Evolutionary conservation across 1,140 invertebrate genomes (phyloP).

Genomic region (Drosophila novamexicana): DNA sequence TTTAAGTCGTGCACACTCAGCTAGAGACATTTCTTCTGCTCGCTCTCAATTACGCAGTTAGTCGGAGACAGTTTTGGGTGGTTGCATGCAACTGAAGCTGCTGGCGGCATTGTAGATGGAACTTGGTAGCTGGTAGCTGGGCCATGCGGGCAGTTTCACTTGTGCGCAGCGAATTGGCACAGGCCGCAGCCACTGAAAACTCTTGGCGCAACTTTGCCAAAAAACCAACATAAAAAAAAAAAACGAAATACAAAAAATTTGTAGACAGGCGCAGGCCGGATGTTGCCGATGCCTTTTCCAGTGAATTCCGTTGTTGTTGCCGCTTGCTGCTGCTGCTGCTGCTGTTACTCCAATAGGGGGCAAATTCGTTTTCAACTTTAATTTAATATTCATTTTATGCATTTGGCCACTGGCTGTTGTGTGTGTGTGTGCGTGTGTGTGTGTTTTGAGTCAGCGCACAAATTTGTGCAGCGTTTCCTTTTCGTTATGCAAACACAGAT

Average conservation of each 20-base stretch:
- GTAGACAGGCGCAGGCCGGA: conserved; percentile 54
- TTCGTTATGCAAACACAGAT: conserved; percentile 48
- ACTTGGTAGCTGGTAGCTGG: not conserved
- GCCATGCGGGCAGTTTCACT: conserved; percentile 55
- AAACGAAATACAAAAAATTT: conserved; percentile 16
- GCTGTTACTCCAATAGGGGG: conserved; percentile 36
- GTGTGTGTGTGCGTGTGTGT: conserved; percentile 20
- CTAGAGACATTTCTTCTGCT: not conserved
- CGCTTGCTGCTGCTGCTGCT: conserved; percentile 8
- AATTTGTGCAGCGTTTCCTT: conserved; percentile 80
- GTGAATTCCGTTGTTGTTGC: conserved; percentile 69
- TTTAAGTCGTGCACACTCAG: not conserved
- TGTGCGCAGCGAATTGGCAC: conserved; percentile 18
- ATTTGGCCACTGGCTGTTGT: conserved; percentile 64
- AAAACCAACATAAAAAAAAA: conserved; percentile 30
- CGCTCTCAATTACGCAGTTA: conserved; percentile 63
- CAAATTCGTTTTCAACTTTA: conserved; percentile 81
- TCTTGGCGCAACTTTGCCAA: conserved; percentile 57
- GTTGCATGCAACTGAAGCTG: conserved; percentile 39
- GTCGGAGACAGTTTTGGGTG: conserved; percentile 58
- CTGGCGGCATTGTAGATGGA: conserved; percentile 33
- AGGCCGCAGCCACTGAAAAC: conserved; percentile 22
- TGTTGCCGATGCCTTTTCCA: conserved; percentile 69
- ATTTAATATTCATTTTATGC: conserved; percentile 83
- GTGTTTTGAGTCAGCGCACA: conserved; percentile 33